Percentiles rank a stretch among this genome's conserved stretches.
These are phyloP conservation scores for Ibidorhyncha struthersii DNA, from an alignment of 2,113 vertebrate species.

Conservation along the genomic window DNA sequence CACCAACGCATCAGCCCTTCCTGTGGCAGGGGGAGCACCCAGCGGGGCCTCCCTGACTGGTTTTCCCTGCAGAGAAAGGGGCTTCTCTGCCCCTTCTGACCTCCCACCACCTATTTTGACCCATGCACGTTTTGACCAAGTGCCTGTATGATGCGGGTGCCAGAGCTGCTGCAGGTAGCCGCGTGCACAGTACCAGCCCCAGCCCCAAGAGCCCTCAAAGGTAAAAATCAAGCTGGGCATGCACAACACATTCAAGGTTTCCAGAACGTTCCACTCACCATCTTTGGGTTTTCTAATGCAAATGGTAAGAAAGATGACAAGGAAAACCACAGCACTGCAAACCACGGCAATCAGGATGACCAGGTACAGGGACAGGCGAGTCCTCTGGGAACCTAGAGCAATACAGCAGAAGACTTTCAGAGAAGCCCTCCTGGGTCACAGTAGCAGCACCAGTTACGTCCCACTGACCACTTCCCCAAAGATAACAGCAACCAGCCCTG, in stretches of 20 bases:
- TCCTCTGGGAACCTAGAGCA: background rate
- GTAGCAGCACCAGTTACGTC: background rate
- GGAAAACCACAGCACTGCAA: constrained; percentile 8
- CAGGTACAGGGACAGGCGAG: background rate
- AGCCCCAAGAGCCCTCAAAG: background rate
- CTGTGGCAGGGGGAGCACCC: background rate
- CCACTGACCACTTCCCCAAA: fast-evolving
- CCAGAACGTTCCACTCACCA: background rate
- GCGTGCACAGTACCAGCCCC: background rate
- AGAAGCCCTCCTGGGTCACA: background rate
- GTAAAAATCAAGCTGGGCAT: background rate
- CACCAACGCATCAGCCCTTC: background rate
- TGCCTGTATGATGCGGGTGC: background rate
- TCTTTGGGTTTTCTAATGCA: constrained; percentile 17
- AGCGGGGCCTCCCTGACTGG: background rate
- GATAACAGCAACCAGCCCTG: background rate
- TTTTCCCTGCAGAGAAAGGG: background rate
- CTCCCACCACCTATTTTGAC: background rate
- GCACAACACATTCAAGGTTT: background rate
- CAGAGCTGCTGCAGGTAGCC: background rate
- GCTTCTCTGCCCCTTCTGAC: background rate
- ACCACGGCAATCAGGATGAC: constrained; percentile 7
- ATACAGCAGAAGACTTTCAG: background rate
- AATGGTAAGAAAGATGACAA: background rate
- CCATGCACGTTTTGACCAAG: fast-evolving